These are phyloP conservation scores for Erannis defoliaria DNA, from an alignment of 2,888 invertebrate genomes.

Conservation along the genomic window DNA sequence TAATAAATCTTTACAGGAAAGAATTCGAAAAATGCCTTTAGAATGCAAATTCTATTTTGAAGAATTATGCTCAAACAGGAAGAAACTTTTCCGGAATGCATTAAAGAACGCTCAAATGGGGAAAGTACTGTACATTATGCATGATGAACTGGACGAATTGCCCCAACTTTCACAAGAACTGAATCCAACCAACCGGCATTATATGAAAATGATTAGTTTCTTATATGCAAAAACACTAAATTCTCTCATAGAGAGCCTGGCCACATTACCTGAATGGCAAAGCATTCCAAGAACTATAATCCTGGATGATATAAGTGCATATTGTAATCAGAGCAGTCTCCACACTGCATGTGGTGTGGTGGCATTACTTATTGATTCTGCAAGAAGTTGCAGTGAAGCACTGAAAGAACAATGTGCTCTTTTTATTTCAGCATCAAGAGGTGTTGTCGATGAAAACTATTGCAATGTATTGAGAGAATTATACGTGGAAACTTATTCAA, in stretches of 20 bases:
- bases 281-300: slow-evolving; percentile 73
- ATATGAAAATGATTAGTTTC: slow-evolving; percentile 80
- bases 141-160: slow-evolving; percentile 72
- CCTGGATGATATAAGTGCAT: slow-evolving; percentile 70
- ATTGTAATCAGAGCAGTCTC: slow-evolving; percentile 60
- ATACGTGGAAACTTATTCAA: slow-evolving; percentile 47
- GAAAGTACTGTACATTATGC: slow-evolving; percentile 74
- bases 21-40: slow-evolving; percentile 34
- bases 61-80: slow-evolving; percentile 61
- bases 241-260: slow-evolving; percentile 69
- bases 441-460: slow-evolving; percentile 62
- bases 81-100: slow-evolving; percentile 72
- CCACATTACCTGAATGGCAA: slow-evolving; percentile 72
- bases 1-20: slow-evolving; percentile 11
- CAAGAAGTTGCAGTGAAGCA: slow-evolving; percentile 59
- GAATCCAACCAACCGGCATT: slow-evolving; percentile 64
- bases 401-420: slow-evolving; percentile 58
- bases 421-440: slow-evolving; percentile 62
- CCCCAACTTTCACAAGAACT: slow-evolving; percentile 76
- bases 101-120: slow-evolving; percentile 64
- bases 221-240: slow-evolving; percentile 69
- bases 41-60: slow-evolving; percentile 61
- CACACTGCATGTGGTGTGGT: slow-evolving; percentile 73
- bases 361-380: slow-evolving; percentile 68
- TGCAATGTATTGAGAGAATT: slow-evolving; percentile 64